Base-by-base conservation (phyloP, 2,888 invertebrate species). In the Nomada lathburiana region DNA sequence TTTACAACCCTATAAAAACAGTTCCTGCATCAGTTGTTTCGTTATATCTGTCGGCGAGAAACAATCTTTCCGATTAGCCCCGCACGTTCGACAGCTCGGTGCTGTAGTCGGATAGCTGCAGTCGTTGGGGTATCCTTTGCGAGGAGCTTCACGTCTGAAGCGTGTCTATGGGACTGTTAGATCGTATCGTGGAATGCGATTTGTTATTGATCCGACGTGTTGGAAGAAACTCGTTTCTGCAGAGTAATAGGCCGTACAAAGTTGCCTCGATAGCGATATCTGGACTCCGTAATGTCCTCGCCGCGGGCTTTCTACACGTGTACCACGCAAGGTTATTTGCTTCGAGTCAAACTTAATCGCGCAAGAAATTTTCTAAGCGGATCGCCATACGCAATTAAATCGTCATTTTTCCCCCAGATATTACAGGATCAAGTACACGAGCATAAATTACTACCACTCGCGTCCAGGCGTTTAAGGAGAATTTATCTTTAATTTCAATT, bases 1-100 rank as follows among this genome's bases (percentile, higher is more conserved):
- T 87, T 86, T 84, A 75, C 80, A 63, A 47, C 68, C 76, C 75
- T 82, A 74, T 76, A 86, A 87, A 86, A 86, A 74, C 69, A 53
- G 64, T 50, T 52, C 65, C 74, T 75, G 76, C 75, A 67, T 65
- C 68, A 68, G 76, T 55, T 71, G 70, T 80, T 68, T 84, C 76
- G 81, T 87, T 81, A 80, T 52, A 55, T 74, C 81, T 65, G 59
- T 44, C 44, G 80, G 53, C 64, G 64, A n/a, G 65, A 18, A 83
- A 79, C 77, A 72, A 76, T 81, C 81, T 67, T 69, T 64, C 68
- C 42, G 74, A 87, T 86, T 80, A 84, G 67, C 44, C 26, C 20
- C 20, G 44, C 13, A 20, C 64, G 62, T 75, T 82, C 76, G 73
- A 86, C 75, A 73, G 55, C 73, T 65, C 42, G 47, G 62, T 26